Evolutionary conservation across 2,113 vertebrate species (phyloP).

Genomic region (Turnix velox): DNA sequence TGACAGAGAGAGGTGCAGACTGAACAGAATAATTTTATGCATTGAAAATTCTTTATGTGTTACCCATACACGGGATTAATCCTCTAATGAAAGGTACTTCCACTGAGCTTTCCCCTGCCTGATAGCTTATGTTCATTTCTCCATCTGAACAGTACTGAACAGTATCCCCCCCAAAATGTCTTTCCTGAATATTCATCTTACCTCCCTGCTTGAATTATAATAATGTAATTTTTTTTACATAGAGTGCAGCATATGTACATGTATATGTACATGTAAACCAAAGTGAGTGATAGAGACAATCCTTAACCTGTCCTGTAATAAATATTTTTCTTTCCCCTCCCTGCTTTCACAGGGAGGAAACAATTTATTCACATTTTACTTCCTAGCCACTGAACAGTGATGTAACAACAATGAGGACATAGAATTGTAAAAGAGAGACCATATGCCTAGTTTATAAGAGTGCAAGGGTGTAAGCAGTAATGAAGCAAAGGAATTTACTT

Average conservation of each 20-base stretch:
- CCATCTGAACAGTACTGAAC: background rate
- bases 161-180: background rate
- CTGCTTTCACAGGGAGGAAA: background rate
- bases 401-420: background rate
- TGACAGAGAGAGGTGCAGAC: background rate
- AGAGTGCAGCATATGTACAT: accelerated
- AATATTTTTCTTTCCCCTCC: background rate
- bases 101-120: background rate
- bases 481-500: background rate
- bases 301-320: background rate
- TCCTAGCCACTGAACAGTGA: background rate
- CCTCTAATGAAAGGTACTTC: background rate
- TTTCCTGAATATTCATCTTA: background rate
- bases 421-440: background rate
- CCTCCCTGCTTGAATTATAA: background rate
- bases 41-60: background rate
- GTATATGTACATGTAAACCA: background rate
- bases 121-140: background rate
- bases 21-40: background rate
- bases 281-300: background rate
- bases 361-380: background rate
- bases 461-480: background rate
- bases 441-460: background rate
- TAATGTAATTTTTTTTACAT: background rate
- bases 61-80: background rate